Evolutionary conservation across 2,113 vertebrate species (phyloP), one percentile per base, ranked within the genome.

Genomic region (Larimichthys polyactis): DNA sequence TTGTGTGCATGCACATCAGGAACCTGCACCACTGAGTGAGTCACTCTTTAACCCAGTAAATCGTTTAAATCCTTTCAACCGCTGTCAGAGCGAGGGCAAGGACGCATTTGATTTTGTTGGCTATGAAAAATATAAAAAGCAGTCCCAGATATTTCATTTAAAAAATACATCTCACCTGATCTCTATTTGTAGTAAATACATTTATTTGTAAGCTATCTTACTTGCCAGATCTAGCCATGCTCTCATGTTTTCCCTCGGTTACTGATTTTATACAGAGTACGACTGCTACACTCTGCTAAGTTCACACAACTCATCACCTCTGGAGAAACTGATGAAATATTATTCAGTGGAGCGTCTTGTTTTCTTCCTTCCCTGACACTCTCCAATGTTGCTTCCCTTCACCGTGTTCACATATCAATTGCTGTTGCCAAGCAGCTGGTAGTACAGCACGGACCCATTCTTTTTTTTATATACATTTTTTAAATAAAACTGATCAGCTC

Each of bases 311-410:
- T 74, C 73, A 73, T 79, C 68, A 73, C 48, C 79, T 83, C 67
- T 73, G 71, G 55, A 77, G 52, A 88, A 90, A 81, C 66, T 74
- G 75, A 72, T 36, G 57, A 82, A 82, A 69, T 36, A 71, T 84
- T 77, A 72, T 67, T 73, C 72, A 74, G 70, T 62, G 67, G 27
- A 88, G 74, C 44, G 22, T 71, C 79, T 87, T 68, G 44, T 79
- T 85, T 60, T 69, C 54, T 67, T 83, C 55, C 82, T 75, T 72
- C 46, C 36, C 57, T 52, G 64, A 82, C 64, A 17, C 12, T 70
- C 29, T 71, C 54, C 46, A 17, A 12, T 22, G 46, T 43, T 11
- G 17, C 48, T 46, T 79, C 2, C 63, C 51, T 64, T 74, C 48
- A 62, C 71, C 5, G 6, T 57, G 14, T 68, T 74, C 44, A 75